A percentile compares a stretch with the other conserved stretches of the same genome.
Conservation (phyloP, 2,888 invertebrate species). For the Julus scanicus region DNA sequence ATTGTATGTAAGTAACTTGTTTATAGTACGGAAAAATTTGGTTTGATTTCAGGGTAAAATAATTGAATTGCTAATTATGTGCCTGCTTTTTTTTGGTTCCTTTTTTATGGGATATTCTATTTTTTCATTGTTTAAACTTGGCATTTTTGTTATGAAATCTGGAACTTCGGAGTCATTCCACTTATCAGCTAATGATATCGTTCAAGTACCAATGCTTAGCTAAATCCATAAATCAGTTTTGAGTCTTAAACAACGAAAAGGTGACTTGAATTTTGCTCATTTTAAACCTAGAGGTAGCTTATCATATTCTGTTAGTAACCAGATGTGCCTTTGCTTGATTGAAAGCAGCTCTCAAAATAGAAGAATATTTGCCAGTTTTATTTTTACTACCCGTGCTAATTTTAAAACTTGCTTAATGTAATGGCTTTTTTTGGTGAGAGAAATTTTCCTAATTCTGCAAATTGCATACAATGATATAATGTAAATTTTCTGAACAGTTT, state of each 20-base stretch:
- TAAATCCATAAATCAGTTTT: background rate
- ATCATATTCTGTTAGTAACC: background rate
- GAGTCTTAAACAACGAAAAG: background rate
- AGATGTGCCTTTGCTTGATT: background rate
- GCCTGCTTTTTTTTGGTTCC: background rate
- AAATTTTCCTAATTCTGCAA: no score
- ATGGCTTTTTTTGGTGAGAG: background rate
- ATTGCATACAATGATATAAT: no score
- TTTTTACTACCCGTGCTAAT: background rate
- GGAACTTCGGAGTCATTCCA: constrained; percentile 14
- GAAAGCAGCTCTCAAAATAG: background rate
- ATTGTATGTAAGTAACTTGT: background rate
- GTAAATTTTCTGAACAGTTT: no score
- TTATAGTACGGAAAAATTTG: background rate
- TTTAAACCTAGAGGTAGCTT: no score
- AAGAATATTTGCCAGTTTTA: background rate
- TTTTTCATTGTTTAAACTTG: background rate
- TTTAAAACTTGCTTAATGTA: background rate
- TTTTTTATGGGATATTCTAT: background rate
- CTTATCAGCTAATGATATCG: background rate
- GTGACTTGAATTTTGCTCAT: no score
- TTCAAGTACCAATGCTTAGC: background rate
- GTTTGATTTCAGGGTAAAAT: background rate
- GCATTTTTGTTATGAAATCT: background rate
- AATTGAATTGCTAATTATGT: background rate